phyloP scores from a whole-genome alignment of 2,888 invertebrate genomes.

The Polydrusus cervinus region DNA sequence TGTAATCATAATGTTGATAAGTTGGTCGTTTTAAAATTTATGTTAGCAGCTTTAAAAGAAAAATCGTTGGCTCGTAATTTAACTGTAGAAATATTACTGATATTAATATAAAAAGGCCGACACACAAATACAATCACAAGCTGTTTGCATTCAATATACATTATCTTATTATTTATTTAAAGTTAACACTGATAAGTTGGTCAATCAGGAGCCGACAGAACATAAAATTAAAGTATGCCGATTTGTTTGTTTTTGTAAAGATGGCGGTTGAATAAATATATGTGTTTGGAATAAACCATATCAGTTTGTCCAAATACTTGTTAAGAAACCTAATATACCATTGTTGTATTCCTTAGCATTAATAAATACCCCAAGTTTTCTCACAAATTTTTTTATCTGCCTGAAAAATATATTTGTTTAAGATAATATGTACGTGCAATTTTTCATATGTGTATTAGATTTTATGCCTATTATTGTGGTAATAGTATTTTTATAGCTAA shows the following conservation, averaged over 20 bases:
- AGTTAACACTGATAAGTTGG: conserved; percentile 26
- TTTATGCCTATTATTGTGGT: no score
- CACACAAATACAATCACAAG: conserved; percentile 14
- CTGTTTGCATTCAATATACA: conserved; percentile 24
- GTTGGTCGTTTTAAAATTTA: no score
- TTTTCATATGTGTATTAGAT: no score
- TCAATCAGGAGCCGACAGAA: conserved; percentile 21
- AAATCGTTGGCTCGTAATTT: no score
- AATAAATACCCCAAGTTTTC: background rate
- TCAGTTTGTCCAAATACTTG: background rate
- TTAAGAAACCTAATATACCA: background rate
- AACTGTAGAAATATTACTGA: background rate
- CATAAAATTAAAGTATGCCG: conserved; percentile 22
- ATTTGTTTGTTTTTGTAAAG: conserved; percentile 27
- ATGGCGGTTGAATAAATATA: conserved; percentile 12
- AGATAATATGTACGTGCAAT: no score
- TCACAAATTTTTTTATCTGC: no score
- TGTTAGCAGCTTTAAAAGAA: no score
- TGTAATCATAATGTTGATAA: no score
- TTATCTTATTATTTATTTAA: conserved; percentile 22
- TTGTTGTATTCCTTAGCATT: background rate
- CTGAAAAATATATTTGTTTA: no score
- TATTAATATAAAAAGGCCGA: conserved; percentile 1
- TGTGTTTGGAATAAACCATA: background rate
- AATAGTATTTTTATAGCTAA: no score